Conservation (phyloP, 1,140 invertebrate species). For the Hypsibius dujardini region DNA sequence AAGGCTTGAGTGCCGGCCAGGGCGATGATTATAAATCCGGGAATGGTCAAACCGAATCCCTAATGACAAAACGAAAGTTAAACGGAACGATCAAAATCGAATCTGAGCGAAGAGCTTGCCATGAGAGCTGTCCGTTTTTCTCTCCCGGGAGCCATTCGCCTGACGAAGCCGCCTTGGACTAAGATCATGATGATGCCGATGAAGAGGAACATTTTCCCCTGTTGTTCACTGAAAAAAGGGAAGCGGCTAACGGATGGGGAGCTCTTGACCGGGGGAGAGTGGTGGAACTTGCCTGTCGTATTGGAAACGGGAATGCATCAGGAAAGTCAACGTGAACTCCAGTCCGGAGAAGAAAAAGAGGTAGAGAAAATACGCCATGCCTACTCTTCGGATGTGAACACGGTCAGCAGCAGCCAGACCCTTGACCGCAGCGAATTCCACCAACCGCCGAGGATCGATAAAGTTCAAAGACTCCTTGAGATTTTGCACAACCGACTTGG, state of each 20-base stretch:
- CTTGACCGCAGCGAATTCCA: slow-evolving; percentile 39
- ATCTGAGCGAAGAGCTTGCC: slow-evolving; percentile 34
- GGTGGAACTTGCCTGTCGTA: slow-evolving; percentile 44
- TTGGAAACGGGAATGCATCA: slow-evolving; percentile 76
- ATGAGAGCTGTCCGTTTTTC: slow-evolving; percentile 52
- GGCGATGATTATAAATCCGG: slow-evolving; percentile 70
- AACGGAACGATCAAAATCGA: neutral
- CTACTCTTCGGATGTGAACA: slow-evolving; percentile 49
- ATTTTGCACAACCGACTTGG: slow-evolving; percentile 44
- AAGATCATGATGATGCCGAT: slow-evolving; percentile 81
- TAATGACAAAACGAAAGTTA: slow-evolving; percentile 29
- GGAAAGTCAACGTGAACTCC: slow-evolving; percentile 91
- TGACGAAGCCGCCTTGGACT: slow-evolving; percentile 72
- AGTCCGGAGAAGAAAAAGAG: slow-evolving; percentile 89
- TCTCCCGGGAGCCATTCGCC: slow-evolving; percentile 53
- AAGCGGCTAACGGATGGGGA: neutral
- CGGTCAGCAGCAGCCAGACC: slow-evolving; percentile 38
- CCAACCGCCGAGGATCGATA: slow-evolving; percentile 49
- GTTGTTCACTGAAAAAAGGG: slow-evolving; percentile 54
- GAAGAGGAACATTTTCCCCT: slow-evolving; percentile 90
- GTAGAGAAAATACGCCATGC: slow-evolving; percentile 77
- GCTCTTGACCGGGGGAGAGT: neutral
- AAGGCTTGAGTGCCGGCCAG: slow-evolving; percentile 40
- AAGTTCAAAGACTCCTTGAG: slow-evolving; percentile 53
- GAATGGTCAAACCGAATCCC: slow-evolving; percentile 70